Percentiles rank a stretch among this genome's conserved stretches.
phyloP scores from a whole-genome alignment of 2,113 vertebrate genomes.

The Gadus macrocephalus region DNA sequence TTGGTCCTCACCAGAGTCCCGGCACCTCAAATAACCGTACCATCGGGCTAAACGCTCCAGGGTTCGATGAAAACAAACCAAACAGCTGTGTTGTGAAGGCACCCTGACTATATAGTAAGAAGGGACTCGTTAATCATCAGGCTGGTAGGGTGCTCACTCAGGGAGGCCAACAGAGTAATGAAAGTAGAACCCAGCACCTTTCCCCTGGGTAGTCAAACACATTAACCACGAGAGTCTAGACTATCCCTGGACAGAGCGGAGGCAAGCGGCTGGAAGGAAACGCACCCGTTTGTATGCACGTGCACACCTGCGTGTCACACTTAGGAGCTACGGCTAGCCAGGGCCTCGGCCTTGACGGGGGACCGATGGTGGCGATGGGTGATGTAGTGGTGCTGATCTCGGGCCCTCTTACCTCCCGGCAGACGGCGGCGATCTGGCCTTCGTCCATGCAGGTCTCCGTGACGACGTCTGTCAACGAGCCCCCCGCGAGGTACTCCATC shows the following conservation, averaged over 20 bases:
- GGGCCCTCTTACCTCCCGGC: conserved; percentile 86
- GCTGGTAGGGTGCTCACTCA: too few species aligned
- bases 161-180: too few species aligned
- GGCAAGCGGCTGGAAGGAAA: neutral
- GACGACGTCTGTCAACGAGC: conserved; percentile 95
- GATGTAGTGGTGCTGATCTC: conserved; percentile 13
- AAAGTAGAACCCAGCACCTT: too few species aligned
- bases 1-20: too few species aligned
- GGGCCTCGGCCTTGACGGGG: conserved; percentile 10
- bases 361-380: neutral
- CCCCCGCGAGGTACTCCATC: conserved; percentile 97
- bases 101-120: too few species aligned
- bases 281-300: neutral
- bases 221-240: neutral
- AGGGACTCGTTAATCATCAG: too few species aligned
- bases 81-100: too few species aligned
- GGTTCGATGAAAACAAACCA: too few species aligned
- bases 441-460: conserved; percentile 99
- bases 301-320: conserved; percentile 1
- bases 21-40: too few species aligned
- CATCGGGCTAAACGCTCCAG: too few species aligned
- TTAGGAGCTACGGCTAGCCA: too few species aligned
- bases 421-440: conserved; percentile 97
- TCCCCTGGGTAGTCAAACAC: too few species aligned
- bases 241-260: neutral